These are phyloP conservation scores for Thera obeliscata DNA, from an alignment of 2,888 invertebrate genomes.

Conservation along the genomic window DNA sequence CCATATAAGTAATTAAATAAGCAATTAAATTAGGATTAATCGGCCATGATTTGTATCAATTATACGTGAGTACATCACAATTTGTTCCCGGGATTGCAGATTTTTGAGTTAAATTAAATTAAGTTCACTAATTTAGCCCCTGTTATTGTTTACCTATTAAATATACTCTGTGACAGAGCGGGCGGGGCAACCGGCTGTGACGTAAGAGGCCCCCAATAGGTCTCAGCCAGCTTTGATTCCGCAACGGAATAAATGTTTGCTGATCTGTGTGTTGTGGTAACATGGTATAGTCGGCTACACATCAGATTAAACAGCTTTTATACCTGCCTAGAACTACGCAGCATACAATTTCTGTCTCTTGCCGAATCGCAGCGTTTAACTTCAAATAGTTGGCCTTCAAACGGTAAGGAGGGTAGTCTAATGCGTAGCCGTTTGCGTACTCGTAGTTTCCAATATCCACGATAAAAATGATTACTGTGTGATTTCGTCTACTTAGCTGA, in stretches of 20 bases:
- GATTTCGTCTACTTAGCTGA: neutral
- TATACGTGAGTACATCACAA: constrained; percentile 68
- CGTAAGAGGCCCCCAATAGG: neutral
- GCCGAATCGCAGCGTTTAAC: too few relatives aligned
- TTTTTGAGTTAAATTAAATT: constrained; percentile 19
- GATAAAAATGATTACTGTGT: neutral
- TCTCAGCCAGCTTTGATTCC: neutral
- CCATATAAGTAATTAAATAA: constrained; percentile 60
- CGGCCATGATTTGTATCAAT: constrained; percentile 71
- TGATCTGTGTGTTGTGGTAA: neutral
- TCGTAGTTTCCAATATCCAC: neutral
- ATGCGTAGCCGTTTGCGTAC: too few relatives aligned
- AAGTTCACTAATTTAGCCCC: neutral
- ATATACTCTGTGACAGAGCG: neutral
- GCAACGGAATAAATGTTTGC: neutral
- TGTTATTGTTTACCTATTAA: neutral
- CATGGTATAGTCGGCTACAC: neutral
- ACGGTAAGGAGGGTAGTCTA: too few relatives aligned
- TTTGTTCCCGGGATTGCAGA: constrained; percentile 62
- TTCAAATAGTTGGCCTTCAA: too few relatives aligned
- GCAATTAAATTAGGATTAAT: constrained; percentile 64
- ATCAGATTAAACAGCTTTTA: too few relatives aligned
- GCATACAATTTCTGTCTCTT: too few relatives aligned
- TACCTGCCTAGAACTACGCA: too few relatives aligned
- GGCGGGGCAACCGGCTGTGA: neutral